Conservation (phyloP, 2,113 vertebrate genomes). For the Petrocephalus microphthalmus region DNA sequence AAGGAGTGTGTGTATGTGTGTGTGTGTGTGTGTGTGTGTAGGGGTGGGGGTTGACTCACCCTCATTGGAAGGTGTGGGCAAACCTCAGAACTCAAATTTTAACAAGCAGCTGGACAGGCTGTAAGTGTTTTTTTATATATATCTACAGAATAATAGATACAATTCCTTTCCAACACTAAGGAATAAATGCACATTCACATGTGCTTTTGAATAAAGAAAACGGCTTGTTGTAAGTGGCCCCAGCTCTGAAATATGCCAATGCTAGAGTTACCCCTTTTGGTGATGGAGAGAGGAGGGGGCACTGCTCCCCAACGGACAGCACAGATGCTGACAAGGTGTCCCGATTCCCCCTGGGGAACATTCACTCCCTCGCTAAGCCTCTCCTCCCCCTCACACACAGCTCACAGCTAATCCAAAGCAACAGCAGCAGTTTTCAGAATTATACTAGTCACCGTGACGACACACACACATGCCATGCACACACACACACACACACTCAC, state of each 20-base stretch:
- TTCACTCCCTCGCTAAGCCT: not conserved
- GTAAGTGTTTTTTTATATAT: not conserved
- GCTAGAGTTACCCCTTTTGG: not conserved
- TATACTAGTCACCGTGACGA: not conserved
- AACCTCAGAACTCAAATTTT: not conserved
- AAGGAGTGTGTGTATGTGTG: not conserved
- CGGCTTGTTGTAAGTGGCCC: not conserved
- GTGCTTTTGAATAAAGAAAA: not conserved
- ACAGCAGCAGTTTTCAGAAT: not conserved
- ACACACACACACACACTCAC: not conserved
- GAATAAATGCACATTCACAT: not conserved
- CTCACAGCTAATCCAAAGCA: not conserved
- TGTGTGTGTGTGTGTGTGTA: not conserved
- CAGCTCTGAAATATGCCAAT: not conserved
- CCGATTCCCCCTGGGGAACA: not conserved
- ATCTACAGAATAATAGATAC: not conserved
- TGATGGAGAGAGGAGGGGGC: slow-evolving; percentile 4
- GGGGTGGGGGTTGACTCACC: not conserved
- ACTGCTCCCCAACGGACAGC: not conserved
- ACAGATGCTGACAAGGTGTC: not conserved
- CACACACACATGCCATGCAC: not conserved
- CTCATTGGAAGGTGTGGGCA: not conserved
- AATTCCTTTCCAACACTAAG: not conserved
- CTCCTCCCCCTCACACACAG: not conserved
- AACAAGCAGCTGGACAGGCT: not conserved